Evolutionary conservation across 2,888 invertebrate species (phyloP), one percentile per base, ranked within the genome.

Genomic region (Standfussiana lucernea): DNA sequence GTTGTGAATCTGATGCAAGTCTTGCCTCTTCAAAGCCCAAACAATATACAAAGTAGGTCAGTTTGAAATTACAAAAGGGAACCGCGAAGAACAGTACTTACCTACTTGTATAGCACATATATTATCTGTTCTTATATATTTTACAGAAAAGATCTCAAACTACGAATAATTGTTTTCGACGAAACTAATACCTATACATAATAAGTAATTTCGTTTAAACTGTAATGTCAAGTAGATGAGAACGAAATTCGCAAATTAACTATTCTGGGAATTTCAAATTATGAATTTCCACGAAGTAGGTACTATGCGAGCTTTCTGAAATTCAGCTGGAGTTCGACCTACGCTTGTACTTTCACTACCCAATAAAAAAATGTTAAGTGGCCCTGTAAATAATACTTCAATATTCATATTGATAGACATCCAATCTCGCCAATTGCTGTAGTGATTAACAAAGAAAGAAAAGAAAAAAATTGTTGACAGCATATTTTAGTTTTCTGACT

Each of bases 31-130:
- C 72, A 76, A 75, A 79, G 59, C 59, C 62, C 42, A 80, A 72
- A 81, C 77, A 84, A 84, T 73, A 66, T 78, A 32, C 42, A 56
- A 78, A 79, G 62, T 74, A 78, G 85, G 81, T 86, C 79, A 79
- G 53, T 77, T 75, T 75, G 45, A 40, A 80, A 67, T 76, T 64
- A 37, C 56, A 69, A 61, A 69, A 72, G 28, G 70, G 75, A 45
- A 67, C 10, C 37, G n/a, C 32, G 35, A 81, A 66, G 40, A 64
- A 67, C 72, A 35, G 68, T 81, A 71, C 64, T 10, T 77, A 80
- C 10, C 15, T 59, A 69, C 28, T 28, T 7, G 24, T 45, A 11
- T 59, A 24, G 42, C 15, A 24, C 21, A 59, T 35, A n/a, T n/a
- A n/a, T n/a, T n/a, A 24, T 28, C 28, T 59, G n/a, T 13, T 45